Evolutionary conservation across 2,888 invertebrate genomes (phyloP).

Genomic region (Platynereis dumerilii): DNA sequence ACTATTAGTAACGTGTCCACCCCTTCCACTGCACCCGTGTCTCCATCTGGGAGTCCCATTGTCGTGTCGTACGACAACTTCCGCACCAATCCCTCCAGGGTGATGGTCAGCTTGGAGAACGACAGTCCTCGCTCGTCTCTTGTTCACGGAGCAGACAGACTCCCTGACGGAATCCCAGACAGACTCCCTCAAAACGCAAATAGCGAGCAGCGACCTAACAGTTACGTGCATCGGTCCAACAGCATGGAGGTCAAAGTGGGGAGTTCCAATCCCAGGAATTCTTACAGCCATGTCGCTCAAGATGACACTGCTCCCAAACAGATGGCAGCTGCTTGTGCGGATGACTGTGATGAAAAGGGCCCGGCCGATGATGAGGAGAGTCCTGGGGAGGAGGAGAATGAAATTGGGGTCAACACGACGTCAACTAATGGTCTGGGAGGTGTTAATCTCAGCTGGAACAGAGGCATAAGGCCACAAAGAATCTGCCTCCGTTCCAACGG

Average conservation of each 20-base stretch:
- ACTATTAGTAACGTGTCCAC: neutral
- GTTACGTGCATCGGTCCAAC: slow-evolving; percentile 24
- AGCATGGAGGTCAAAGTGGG: slow-evolving; percentile 25
- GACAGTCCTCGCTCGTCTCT: slow-evolving; percentile 14
- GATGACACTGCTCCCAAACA: neutral
- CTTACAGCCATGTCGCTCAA: slow-evolving; percentile 10
- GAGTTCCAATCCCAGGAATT: slow-evolving; percentile 25
- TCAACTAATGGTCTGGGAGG: neutral
- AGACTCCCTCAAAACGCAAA: neutral
- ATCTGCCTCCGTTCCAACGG: too few species aligned
- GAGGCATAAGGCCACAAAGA: too few species aligned
- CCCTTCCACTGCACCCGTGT: neutral
- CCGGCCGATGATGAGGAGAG: neutral
- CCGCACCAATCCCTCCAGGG: slow-evolving; percentile 3
- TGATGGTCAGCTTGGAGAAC: slow-evolving; percentile 20
- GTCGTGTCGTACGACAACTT: neutral
- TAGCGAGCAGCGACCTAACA: neutral
- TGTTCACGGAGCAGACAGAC: neutral
- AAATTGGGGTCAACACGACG: neutral
- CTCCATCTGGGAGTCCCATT: neutral
- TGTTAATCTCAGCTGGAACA: neutral
- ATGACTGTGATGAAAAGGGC: neutral
- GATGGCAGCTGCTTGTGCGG: neutral
- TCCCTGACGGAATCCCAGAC: neutral
- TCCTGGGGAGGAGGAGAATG: neutral